phyloP scores from a whole-genome alignment of 2,797 vertebrate genomes.

The Syngnathus acus region DNA sequence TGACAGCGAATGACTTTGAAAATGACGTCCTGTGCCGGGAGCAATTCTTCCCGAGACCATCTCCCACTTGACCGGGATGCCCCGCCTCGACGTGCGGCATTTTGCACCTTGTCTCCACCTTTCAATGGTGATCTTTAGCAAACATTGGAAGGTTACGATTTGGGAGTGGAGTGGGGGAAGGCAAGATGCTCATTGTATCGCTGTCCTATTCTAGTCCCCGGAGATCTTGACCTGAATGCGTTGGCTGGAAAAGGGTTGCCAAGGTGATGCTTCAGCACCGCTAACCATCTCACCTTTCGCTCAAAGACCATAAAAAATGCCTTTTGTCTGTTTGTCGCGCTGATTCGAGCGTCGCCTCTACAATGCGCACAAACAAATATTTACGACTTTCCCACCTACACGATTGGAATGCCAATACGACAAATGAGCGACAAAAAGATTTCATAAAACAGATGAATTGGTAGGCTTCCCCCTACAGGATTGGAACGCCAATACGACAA shows the following conservation, averaged over 20 bases:
- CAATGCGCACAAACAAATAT: too few relatives aligned
- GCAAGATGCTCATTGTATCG: not conserved
- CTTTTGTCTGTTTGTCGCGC: too few relatives aligned
- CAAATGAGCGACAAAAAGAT: too few relatives aligned
- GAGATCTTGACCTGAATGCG: not conserved
- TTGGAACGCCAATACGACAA: not conserved
- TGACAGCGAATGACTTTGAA: too few relatives aligned
- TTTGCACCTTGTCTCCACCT: not conserved
- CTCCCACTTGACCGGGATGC: too few relatives aligned
- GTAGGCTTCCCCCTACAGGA: not conserved
- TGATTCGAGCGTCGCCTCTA: too few relatives aligned
- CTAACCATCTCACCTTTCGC: not conserved
- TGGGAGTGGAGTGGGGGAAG: not conserved
- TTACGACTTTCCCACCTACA: too few relatives aligned
- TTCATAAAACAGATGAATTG: too few relatives aligned
- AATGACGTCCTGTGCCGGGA: too few relatives aligned
- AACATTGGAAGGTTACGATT: not conserved
- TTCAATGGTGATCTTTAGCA: not conserved
- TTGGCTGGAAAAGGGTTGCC: not conserved
- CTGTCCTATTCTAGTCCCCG: not conserved
- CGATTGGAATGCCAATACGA: too few relatives aligned
- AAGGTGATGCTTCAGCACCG: not conserved
- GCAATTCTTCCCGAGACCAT: too few relatives aligned
- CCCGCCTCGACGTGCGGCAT: not conserved
- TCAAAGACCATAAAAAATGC: not conserved